Evolutionary conservation across 2,797 vertebrate species (phyloP).

Genomic region (Tympanoctomys barrerae): DNA sequence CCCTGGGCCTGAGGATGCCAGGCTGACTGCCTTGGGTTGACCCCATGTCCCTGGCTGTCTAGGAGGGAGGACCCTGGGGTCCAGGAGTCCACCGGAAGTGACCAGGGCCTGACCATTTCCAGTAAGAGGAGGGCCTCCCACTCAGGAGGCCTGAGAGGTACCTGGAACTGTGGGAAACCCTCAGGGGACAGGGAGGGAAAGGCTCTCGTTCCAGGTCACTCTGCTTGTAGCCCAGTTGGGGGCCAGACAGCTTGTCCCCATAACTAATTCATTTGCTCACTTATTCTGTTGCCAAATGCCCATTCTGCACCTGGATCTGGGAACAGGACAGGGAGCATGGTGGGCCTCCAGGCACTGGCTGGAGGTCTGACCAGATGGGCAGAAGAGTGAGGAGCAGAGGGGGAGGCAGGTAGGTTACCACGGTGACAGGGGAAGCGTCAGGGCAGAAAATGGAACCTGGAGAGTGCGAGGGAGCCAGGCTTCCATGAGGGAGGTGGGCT

Average conservation of each 20-base stretch:
- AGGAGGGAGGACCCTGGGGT: not conserved
- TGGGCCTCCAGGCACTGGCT: not conserved
- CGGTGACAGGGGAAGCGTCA: no score
- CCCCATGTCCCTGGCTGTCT: not conserved
- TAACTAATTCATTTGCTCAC: not conserved
- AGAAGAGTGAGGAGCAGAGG: not conserved
- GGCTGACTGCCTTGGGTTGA: no score
- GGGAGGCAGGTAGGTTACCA: not conserved
- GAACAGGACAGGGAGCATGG: fast-evolving
- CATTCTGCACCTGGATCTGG: not conserved
- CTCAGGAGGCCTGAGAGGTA: fast-evolving
- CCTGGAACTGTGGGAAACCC: fast-evolving
- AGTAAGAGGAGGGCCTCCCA: no score
- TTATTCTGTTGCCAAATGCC: not conserved
- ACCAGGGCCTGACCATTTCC: not conserved
- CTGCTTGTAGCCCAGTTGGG: not conserved
- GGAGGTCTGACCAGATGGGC: not conserved
- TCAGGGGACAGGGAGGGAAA: not conserved
- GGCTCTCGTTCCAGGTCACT: not conserved
- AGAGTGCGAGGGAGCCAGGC: not conserved
- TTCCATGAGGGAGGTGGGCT: no score
- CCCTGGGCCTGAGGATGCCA: not conserved
- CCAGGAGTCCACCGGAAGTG: not conserved
- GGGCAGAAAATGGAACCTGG: not conserved
- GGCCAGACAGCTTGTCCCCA: not conserved